Conservation (phyloP, 2,113 vertebrate genomes). For the Emydura subglobosa region DNA sequence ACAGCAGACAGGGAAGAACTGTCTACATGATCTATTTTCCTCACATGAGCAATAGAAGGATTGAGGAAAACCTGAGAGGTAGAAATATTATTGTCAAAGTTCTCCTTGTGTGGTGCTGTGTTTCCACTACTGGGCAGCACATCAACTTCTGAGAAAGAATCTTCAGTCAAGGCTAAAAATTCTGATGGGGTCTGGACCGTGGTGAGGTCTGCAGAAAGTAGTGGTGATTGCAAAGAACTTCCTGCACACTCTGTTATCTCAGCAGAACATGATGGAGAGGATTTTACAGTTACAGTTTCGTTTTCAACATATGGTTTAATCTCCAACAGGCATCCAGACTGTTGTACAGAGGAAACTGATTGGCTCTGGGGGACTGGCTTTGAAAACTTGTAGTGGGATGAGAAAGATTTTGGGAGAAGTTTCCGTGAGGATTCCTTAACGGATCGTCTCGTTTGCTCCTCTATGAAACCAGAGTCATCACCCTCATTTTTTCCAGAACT, state of each 20-base stretch:
- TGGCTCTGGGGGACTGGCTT: constrained; percentile 78
- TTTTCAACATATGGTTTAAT: constrained; percentile 60
- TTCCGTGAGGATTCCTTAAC: constrained; percentile 88
- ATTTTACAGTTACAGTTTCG: constrained; percentile 72
- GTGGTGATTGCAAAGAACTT: constrained; percentile 89
- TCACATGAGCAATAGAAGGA: constrained; percentile 63
- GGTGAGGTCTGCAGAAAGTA: constrained; percentile 92
- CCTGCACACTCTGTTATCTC: constrained; percentile 87
- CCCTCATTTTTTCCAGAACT: constrained; percentile 91
- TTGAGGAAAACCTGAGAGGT: constrained; percentile 83
- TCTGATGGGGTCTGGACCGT: constrained; percentile 94
- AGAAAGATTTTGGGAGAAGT: constrained; percentile 94
- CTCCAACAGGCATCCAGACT: constrained; percentile 80
- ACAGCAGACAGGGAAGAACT: constrained; percentile 29
- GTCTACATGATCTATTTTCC: constrained; percentile 24
- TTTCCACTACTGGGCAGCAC: constrained; percentile 84
- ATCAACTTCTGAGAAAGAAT: constrained; percentile 92
- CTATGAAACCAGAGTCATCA: constrained; percentile 94
- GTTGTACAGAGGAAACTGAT: constrained; percentile 72
- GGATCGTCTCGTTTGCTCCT: constrained; percentile 86
- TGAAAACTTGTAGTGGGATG: constrained; percentile 92
- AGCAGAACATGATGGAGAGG: constrained; percentile 83
- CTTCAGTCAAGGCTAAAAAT: constrained; percentile 91
- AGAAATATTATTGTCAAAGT: constrained; percentile 77
- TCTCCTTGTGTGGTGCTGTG: constrained; percentile 71